Percentiles rank a stretch among this genome's conserved stretches.
These are phyloP conservation scores for Drosophila orosa DNA, from an alignment of 1,140 invertebrate species.

Conservation along the genomic window DNA sequence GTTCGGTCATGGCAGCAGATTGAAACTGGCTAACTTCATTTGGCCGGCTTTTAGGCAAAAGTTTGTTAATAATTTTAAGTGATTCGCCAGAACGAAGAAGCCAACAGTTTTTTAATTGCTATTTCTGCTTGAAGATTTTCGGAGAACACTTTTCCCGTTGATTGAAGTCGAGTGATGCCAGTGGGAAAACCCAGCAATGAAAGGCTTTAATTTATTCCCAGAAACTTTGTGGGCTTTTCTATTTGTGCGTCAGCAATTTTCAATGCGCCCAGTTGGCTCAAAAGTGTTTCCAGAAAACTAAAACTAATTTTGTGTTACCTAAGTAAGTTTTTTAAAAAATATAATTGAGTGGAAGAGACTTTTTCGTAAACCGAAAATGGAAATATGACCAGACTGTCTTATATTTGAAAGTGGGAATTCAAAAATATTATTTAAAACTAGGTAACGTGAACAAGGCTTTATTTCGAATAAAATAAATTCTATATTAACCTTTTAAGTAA, in stretches of 20 bases:
- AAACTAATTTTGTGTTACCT: background rate
- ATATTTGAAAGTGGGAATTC: no score
- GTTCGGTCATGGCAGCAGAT: conserved; percentile 41
- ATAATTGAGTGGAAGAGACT: background rate
- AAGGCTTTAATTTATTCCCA: conserved; percentile 1
- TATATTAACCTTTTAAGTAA: no score
- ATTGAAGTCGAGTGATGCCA: conserved; percentile 10
- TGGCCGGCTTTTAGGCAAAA: conserved; percentile 35
- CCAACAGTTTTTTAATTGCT: conserved; percentile 67
- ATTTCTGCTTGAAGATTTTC: conserved; percentile 8
- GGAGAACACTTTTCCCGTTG: conserved; percentile 17
- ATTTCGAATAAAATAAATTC: no score
- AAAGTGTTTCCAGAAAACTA: conserved; percentile 2
- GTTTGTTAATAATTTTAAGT: conserved; percentile 76
- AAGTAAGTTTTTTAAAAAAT: conserved; percentile 2
- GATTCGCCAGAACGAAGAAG: conserved; percentile 59
- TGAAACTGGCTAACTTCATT: conserved; percentile 41
- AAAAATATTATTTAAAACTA: no score
- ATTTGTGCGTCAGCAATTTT: conserved; percentile 23
- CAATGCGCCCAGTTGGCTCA: conserved; percentile 1
- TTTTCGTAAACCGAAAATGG: background rate
- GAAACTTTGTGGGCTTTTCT: conserved; percentile 9
- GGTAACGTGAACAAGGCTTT: no score
- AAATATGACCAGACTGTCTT: no score
- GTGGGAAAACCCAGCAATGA: background rate